phyloP scores from a whole-genome alignment of 1,140 invertebrate species.

The Tetramorium alpestre region DNA sequence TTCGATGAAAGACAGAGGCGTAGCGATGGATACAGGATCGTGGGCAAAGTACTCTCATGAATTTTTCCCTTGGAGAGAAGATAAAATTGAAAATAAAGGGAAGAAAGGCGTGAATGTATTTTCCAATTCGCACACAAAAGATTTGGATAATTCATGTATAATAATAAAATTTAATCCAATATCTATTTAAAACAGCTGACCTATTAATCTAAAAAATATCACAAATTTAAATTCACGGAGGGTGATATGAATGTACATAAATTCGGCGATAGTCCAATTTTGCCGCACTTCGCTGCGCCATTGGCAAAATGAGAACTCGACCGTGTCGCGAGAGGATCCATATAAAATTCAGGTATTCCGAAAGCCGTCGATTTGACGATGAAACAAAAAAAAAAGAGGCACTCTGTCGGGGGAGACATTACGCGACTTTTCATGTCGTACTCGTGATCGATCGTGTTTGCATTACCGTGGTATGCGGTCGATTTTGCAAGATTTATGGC shows the following conservation, averaged over 20 bases:
- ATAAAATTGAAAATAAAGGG: background rate
- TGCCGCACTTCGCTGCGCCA: background rate
- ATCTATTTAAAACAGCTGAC: background rate
- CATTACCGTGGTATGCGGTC: slow-evolving; percentile 39
- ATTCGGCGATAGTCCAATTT: background rate
- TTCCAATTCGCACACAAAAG: background rate
- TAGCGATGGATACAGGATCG: background rate
- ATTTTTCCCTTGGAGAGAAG: background rate
- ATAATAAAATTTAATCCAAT: background rate
- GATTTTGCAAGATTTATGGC: slow-evolving; percentile 45
- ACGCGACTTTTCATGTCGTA: slow-evolving; percentile 49
- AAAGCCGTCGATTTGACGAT: slow-evolving; percentile 26
- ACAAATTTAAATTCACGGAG: background rate
- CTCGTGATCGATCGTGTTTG: slow-evolving; percentile 53
- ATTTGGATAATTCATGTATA: no score
- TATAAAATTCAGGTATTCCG: slow-evolving; percentile 34
- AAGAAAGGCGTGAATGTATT: background rate
- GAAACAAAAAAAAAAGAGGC: background rate
- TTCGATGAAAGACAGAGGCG: slow-evolving; percentile 2
- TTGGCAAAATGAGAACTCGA: background rate
- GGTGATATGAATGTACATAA: background rate
- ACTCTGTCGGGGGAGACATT: background rate
- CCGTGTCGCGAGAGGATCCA: background rate
- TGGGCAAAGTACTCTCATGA: background rate
- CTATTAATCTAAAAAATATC: slow-evolving; percentile 6